phyloP scores from a whole-genome alignment of 1,140 invertebrate genomes.

The Schlechtendalia chinensis region DNA sequence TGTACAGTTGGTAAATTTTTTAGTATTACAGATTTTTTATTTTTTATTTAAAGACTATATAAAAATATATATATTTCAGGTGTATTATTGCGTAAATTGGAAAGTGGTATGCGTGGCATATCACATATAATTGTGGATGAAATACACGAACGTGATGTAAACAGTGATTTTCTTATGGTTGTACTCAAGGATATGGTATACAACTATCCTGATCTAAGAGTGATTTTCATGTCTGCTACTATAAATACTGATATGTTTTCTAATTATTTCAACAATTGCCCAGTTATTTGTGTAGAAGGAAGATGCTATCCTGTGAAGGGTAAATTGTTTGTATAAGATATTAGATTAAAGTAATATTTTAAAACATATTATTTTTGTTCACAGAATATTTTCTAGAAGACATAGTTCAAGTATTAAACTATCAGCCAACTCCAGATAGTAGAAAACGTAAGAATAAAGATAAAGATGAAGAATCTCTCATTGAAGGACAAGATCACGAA shows the following conservation, averaged over 20 bases:
- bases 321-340: slow-evolving; percentile 49
- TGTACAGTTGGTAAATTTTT: slow-evolving; percentile 77
- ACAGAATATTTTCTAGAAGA: slow-evolving; percentile 88
- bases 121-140: slow-evolving; percentile 94
- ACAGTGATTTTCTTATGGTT: slow-evolving; percentile 94
- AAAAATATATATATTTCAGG: slow-evolving; percentile 56
- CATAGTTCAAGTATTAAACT: slow-evolving; percentile 76
- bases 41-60: neutral
- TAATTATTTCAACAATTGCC: slow-evolving; percentile 87
- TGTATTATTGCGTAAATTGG: slow-evolving; percentile 87
- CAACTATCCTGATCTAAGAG: slow-evolving; percentile 80
- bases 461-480: slow-evolving; percentile 62
- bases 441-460: slow-evolving; percentile 69
- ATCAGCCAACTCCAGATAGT: slow-evolving; percentile 70
- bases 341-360: neutral
- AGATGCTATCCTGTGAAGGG: slow-evolving; percentile 73
- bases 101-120: slow-evolving; percentile 79
- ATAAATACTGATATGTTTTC: slow-evolving; percentile 89
- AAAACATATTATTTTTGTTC: slow-evolving; percentile 31
- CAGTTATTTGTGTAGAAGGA: slow-evolving; percentile 75
- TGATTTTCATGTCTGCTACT: slow-evolving; percentile 97
- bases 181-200: slow-evolving; percentile 89
- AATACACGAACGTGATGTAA: slow-evolving; percentile 95
- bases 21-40: neutral
- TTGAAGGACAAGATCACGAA: slow-evolving; percentile 64